Conservation (phyloP, 2,113 vertebrate genomes). For the Epinephelus cyanopodus region DNA sequence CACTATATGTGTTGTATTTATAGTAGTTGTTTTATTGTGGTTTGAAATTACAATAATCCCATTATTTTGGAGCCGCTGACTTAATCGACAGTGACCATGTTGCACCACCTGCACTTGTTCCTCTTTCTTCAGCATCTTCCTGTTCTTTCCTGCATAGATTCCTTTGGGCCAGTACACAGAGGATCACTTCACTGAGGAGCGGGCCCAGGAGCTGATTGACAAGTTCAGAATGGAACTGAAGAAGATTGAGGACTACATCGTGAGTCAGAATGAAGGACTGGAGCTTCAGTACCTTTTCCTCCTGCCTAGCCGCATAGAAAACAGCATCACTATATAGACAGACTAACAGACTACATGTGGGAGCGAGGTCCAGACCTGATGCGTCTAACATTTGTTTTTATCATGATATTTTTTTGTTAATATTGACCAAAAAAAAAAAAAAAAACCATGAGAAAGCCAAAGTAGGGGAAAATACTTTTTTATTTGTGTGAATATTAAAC, state of each 20-base stretch:
- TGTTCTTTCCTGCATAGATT: constrained; percentile 63
- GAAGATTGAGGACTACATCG: constrained; percentile 73
- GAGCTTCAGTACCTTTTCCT: constrained; percentile 80
- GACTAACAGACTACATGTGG: neutral
- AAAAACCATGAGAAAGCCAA: no score
- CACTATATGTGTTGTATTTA: no score
- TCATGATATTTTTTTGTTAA: no score
- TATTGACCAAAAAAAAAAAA: no score
- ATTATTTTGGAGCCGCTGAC: neutral
- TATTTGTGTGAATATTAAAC: neutral
- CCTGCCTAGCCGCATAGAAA: constrained; percentile 81
- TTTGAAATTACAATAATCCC: neutral
- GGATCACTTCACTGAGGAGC: constrained; percentile 76
- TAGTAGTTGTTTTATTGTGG: no score
- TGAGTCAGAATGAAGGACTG: constrained; percentile 70
- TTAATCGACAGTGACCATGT: no score
- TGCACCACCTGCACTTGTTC: neutral
- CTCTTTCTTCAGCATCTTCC: neutral
- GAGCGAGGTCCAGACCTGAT: no score
- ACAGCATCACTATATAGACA: constrained; percentile 85
- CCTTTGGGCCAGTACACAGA: constrained; percentile 76
- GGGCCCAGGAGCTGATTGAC: constrained; percentile 67
- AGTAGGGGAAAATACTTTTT: neutral
- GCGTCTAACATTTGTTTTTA: no score
- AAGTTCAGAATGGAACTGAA: constrained; percentile 74